phyloP scores from a whole-genome alignment of 2,797 vertebrate species.

The Vireo griseus region DNA sequence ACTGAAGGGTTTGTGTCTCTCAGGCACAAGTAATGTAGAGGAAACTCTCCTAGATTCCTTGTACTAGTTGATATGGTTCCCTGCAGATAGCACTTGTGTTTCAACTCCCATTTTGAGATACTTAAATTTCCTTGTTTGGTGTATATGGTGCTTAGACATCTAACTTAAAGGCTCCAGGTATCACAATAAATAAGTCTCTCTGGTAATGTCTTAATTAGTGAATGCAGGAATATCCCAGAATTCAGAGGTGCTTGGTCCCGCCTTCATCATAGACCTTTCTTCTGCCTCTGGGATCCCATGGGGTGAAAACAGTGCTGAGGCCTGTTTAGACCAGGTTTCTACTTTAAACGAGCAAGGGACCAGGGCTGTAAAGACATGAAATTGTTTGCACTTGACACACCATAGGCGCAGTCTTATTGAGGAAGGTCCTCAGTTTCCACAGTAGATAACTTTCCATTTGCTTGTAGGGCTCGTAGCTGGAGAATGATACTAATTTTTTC shows the following conservation, averaged over 20 bases:
- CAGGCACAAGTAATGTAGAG: background rate
- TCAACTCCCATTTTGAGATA: background rate
- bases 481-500: background rate
- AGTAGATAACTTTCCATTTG: background rate
- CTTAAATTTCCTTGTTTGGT: rapidly evolving
- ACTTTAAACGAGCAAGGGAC: background rate
- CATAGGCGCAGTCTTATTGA: background rate
- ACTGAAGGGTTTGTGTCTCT: background rate
- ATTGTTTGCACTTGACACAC: background rate
- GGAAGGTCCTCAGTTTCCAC: conserved; percentile 15
- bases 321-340: background rate
- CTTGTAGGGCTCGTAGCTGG: background rate
- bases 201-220: background rate
- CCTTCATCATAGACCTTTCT: background rate
- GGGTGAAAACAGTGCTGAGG: background rate
- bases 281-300: background rate
- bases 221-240: background rate
- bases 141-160: background rate
- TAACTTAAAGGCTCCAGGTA: background rate
- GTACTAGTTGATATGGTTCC: background rate
- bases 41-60: background rate
- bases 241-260: background rate
- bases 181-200: background rate
- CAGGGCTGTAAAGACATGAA: background rate
- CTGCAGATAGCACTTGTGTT: background rate